Percentiles rank a stretch among this genome's conserved stretches.
Conservation (phyloP, 2,888 invertebrate species). For the Xiphydria camelus region DNA sequence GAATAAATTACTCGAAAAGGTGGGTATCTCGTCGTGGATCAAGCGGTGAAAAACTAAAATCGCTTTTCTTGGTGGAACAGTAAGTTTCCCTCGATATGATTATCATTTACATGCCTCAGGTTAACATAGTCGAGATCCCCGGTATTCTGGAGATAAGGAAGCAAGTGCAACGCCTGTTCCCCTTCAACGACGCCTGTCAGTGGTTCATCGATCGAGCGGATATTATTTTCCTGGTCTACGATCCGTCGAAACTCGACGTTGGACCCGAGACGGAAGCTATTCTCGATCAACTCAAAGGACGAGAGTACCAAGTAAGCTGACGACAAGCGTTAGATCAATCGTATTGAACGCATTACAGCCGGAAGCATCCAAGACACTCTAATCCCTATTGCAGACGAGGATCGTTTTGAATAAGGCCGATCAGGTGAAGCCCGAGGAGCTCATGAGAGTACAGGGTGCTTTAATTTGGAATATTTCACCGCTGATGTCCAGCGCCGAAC, state of each 20-base stretch:
- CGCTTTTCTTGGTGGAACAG: conserved; percentile 7
- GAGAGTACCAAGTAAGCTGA: conserved; percentile 84
- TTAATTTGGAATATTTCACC: conserved; percentile 97
- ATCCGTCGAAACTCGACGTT: conserved; percentile 93
- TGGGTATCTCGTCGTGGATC: too few species aligned
- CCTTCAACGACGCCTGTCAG: conserved; percentile 94
- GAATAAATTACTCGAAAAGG: conserved; percentile 85
- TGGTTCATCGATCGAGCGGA: conserved; percentile 97
- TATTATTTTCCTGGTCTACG: conserved; percentile 92
- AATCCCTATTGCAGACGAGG: conserved; percentile 74
- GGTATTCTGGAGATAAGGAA: conserved; percentile 93
- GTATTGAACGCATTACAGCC: too few species aligned
- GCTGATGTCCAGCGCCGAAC: conserved; percentile 91
- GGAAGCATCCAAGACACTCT: too few species aligned
- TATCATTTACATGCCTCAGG: too few species aligned
- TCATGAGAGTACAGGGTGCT: conserved; percentile 91
- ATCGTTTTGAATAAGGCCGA: conserved; percentile 95
- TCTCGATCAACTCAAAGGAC: conserved; percentile 90
- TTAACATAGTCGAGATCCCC: conserved; percentile 94
- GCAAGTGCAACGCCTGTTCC: conserved; percentile 89
- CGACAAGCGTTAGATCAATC: too few species aligned
- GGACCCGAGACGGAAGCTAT: conserved; percentile 94
- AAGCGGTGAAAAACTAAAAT: too few species aligned
- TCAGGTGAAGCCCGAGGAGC: conserved; percentile 86
- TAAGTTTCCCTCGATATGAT: background rate